phyloP scores from a whole-genome alignment of 2,888 invertebrate genomes.

The Cremastinae sp. region DNA sequence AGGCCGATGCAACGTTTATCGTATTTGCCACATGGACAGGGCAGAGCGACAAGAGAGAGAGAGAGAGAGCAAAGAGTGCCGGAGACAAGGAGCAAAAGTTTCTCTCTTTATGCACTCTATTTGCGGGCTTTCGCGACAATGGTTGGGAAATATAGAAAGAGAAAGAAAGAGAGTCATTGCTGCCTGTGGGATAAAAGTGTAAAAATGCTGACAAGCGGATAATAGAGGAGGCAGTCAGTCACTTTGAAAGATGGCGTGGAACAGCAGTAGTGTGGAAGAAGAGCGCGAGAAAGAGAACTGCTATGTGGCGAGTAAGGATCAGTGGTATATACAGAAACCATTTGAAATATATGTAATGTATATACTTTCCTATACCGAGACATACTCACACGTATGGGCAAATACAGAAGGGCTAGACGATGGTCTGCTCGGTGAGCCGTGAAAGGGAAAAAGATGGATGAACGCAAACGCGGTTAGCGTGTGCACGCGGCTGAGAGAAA shows the following conservation, averaged over 20 bases:
- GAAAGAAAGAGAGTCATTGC: conserved; percentile 23
- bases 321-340: conserved; percentile 36
- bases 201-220: conserved; percentile 80
- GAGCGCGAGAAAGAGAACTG: conserved; percentile 50
- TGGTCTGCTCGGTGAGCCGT: conserved; percentile 75
- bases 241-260: conserved; percentile 79
- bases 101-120: conserved; percentile 27
- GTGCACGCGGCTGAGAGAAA: conserved; percentile 74
- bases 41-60: neutral
- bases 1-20: conserved; percentile 62
- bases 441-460: conserved; percentile 80
- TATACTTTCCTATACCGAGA: neutral
- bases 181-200: conserved; percentile 76
- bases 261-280: conserved; percentile 69
- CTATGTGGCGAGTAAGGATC: conserved; percentile 54
- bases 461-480: conserved; percentile 78
- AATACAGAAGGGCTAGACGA: conserved; percentile 45
- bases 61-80: conserved; percentile 1
- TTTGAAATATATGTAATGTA: conserved; percentile 7
- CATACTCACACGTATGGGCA: conserved; percentile 15
- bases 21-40: conserved; percentile 49
- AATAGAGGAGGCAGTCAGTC: conserved; percentile 80
- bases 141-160: conserved; percentile 42
- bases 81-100: neutral
- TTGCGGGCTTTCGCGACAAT: conserved; percentile 55